These are phyloP conservation scores for Osedax frankpressi DNA, from an alignment of 2,888 invertebrate species.

Conservation along the genomic window DNA sequence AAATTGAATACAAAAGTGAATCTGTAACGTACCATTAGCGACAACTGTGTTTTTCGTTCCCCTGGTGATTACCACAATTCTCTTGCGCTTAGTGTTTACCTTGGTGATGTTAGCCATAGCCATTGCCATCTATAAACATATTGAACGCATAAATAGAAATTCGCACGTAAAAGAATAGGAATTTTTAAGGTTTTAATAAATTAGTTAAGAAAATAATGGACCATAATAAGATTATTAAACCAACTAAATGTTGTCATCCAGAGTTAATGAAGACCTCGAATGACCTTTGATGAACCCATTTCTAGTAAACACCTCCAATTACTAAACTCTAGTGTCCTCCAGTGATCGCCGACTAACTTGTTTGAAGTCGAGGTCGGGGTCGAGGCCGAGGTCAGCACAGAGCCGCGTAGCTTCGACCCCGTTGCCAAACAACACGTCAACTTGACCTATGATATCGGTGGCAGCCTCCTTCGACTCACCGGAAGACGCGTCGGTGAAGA, in stretches of 20 bases:
- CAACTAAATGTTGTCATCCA: too few species aligned
- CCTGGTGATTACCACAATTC: conserved; percentile 81
- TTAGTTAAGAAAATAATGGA: too few species aligned
- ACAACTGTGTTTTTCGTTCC: conserved; percentile 72
- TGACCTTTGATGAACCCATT: too few species aligned
- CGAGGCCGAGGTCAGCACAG: conserved; percentile 30
- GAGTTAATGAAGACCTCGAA: too few species aligned
- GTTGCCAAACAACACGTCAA: conserved; percentile 88
- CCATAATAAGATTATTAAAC: too few species aligned
- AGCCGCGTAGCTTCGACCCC: conserved; percentile 56
- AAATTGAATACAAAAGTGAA: too few species aligned
- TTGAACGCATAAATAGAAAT: too few species aligned
- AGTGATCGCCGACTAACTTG: too few species aligned
- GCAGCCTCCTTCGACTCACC: conserved; percentile 51
- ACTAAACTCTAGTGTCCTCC: too few species aligned
- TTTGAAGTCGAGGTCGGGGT: conserved; percentile 47
- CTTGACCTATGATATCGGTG: conserved; percentile 70
- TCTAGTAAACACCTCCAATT: too few species aligned
- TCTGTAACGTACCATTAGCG: conserved; percentile 47
- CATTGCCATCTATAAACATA: conserved; percentile 61
- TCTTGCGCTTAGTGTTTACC: conserved; percentile 55
- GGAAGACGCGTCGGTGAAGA: conserved; percentile 53
- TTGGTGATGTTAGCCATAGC: conserved; percentile 66
- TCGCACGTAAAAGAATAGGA: too few species aligned
- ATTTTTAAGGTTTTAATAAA: too few species aligned